Percentiles rank a stretch among this genome's conserved stretches.
Evolutionary conservation across 2,113 vertebrate species (phyloP).

Genomic region (Pterocles orientalis): DNA sequence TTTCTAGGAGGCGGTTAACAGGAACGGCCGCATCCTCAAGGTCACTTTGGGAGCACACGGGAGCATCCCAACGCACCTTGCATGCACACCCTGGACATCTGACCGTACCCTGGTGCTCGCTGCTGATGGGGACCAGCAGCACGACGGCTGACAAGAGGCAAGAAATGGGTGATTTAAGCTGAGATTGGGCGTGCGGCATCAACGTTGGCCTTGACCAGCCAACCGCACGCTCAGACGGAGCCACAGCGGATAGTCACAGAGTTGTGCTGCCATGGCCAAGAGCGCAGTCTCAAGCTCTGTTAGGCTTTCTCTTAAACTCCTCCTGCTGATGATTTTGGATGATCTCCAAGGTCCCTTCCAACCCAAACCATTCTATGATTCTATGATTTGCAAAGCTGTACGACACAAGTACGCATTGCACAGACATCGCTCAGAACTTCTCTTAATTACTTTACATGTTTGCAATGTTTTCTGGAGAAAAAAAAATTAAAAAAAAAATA

Average conservation of each 20-base stretch:
- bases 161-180: not conserved
- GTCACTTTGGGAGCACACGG: fast-evolving
- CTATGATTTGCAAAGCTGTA: not conserved
- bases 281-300: not conserved
- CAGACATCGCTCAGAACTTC: not conserved
- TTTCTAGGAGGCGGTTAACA: not conserved
- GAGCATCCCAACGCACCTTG: not conserved
- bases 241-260: not conserved
- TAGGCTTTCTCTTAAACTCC: not conserved
- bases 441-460: not conserved
- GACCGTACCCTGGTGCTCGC: fast-evolving
- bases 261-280: fast-evolving
- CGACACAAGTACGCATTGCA: not conserved
- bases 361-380: too few relatives aligned
- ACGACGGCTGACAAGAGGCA: fast-evolving
- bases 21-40: fast-evolving
- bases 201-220: not conserved
- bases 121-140: not conserved
- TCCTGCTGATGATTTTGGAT: not conserved
- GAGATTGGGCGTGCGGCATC: fast-evolving
- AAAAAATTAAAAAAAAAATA: too few relatives aligned
- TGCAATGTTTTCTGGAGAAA: not conserved
- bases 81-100: fast-evolving
- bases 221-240: fast-evolving
- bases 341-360: too few relatives aligned